Percentiles rank a stretch among this genome's conserved stretches.
Evolutionary conservation across 2,888 invertebrate species (phyloP).

Genomic region (Scaptomyza flava): DNA sequence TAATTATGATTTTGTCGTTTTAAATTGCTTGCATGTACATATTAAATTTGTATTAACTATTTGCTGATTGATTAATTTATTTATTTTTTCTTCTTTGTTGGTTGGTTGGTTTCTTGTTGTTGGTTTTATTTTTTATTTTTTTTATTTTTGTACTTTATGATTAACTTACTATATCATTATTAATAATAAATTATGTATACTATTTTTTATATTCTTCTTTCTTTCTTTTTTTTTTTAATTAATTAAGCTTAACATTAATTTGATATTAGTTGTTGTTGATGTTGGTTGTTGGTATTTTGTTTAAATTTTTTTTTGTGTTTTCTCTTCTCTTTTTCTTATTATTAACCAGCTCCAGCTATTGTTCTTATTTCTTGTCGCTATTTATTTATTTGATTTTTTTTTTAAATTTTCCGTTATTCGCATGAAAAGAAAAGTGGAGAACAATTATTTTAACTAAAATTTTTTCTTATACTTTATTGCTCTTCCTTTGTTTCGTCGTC

Average conservation of each 20-base stretch:
- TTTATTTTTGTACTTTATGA: constrained; percentile 71
- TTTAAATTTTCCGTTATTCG: constrained; percentile 18
- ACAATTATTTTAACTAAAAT: constrained; percentile 51
- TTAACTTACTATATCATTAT: constrained; percentile 77
- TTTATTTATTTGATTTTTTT: constrained; percentile 11
- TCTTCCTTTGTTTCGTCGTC: constrained; percentile 32
- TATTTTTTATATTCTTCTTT: constrained; percentile 39
- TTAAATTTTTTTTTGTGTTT: constrained; percentile 50
- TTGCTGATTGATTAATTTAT: constrained; percentile 58
- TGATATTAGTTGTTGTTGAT: constrained; percentile 76
- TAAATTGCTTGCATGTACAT: constrained; percentile 56
- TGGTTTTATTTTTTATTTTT: constrained; percentile 39
- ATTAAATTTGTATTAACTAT: constrained; percentile 66
- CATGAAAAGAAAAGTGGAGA: constrained; percentile 44
- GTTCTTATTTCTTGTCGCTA: constrained; percentile 64
- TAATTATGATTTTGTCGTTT: constrained; percentile 50
- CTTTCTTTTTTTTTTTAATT: constrained; percentile 41
- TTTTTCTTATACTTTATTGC: constrained; percentile 22
- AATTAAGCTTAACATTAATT: constrained; percentile 71
- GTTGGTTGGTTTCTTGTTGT: constrained; percentile 41
- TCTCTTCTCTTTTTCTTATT: constrained; percentile 53
- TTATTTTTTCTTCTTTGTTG: constrained; percentile 27
- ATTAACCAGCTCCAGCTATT: constrained; percentile 69
- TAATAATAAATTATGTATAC: constrained; percentile 61
- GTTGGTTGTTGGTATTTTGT: constrained; percentile 51